Base-by-base conservation (phyloP, 2,113 vertebrate species). In the Petroica traversi region DNA sequence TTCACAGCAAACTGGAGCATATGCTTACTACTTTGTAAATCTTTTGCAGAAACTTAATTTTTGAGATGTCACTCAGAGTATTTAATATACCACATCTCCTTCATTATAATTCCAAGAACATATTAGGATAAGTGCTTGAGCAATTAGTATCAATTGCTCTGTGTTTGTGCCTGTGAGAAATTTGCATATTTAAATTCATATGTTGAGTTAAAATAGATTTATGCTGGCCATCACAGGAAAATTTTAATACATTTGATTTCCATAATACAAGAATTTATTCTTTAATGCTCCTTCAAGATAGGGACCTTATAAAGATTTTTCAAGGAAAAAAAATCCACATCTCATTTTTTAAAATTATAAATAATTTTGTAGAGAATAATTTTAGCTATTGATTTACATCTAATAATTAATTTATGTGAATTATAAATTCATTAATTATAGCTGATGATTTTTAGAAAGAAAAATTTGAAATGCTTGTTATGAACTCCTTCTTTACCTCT, bases 101-200 rank as follows among this genome's bases (percentile, higher is more conserved):
- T 94, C 52, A 69, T 90, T 92, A 59, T 33, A 19, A 77, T 86
- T 85, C 43, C 28, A 64, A 58, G 40, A 86, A 74, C 12, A 78
- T 93, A 90, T 68, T 71, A 88, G 40, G 38, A 74, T 73, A 29
- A 46, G 46, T 74, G 43, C 48, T 90, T 24, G 33, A 93, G 22
- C 22, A 96, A 95, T 89, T 95, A 96, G 34, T 34, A 86, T 64
- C 29, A 90, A 75, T 84, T 87, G 12, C 11, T 81, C 22, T 29
- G 12, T 67, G 59, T 20, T 75, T 92, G 12, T 74, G 43, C 31
- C 51, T 57, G 58, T 67, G n/a, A 88, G 41, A 63, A 74, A 83
- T 34, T 77, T 87, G 40, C 75, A n/a, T 67, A 54, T 74, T 83
- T 88, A 74, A 46, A 63, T 83, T 93, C 41, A 45, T 43, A 58